Evolutionary conservation across 2,797 vertebrate genomes (phyloP).

Genomic region (Poliocrania exsul): DNA sequence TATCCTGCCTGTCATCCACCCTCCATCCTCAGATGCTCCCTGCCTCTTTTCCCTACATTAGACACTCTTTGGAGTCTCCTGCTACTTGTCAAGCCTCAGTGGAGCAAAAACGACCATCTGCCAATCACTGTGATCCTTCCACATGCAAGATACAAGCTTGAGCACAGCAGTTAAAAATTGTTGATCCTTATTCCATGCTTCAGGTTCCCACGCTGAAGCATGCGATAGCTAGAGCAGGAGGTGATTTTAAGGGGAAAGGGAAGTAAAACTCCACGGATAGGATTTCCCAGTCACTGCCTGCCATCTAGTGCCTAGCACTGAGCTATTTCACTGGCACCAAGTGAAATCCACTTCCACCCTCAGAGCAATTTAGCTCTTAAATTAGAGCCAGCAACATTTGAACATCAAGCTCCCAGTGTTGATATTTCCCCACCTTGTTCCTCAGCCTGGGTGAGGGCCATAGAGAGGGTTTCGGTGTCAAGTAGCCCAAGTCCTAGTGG

Average conservation of each 20-base stretch:
- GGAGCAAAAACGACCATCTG: neutral
- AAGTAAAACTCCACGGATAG: neutral
- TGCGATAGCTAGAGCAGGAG: neutral
- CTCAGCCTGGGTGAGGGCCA: neutral
- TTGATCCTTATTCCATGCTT: neutral
- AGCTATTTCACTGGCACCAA: neutral
- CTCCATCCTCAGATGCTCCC: neutral
- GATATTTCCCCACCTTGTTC: neutral
- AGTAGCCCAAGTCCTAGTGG: neutral
- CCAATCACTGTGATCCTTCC: neutral
- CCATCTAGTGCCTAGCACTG: constrained; percentile 42
- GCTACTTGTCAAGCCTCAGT: neutral
- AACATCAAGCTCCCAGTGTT: neutral
- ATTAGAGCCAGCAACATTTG: neutral
- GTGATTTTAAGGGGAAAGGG: neutral
- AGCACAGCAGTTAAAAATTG: neutral
- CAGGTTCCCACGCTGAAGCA: neutral
- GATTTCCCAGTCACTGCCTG: constrained; percentile 51
- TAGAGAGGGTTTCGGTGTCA: neutral
- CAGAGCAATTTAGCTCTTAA: neutral
- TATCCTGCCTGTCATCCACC: neutral
- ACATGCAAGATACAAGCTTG: neutral
- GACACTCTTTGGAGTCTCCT: neutral
- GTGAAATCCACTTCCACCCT: neutral
- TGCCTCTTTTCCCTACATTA: neutral